phyloP scores from a whole-genome alignment of 1,140 invertebrate species.

The Bactericera cockerelli region DNA sequence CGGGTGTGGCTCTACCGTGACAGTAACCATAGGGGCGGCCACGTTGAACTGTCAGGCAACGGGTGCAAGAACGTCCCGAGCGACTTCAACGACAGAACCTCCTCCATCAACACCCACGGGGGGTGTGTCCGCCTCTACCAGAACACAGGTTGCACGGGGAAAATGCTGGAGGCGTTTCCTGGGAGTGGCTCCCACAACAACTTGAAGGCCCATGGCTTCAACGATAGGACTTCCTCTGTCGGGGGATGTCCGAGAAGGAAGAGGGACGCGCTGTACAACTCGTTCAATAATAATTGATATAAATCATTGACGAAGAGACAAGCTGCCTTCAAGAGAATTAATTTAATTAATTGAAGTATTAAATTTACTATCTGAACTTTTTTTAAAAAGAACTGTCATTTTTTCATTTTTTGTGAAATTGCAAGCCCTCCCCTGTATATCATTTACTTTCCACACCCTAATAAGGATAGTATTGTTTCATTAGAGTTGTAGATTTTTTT shows the following conservation, averaged over 20 bases:
- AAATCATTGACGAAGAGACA: no score
- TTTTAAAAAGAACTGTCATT: no score
- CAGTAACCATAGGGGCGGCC: background rate
- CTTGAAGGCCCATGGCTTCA: background rate
- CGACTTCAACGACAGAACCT: conserved; percentile 5
- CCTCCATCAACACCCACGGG: conserved; percentile 1
- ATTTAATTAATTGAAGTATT: no score
- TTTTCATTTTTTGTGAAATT: no score
- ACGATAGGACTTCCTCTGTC: background rate
- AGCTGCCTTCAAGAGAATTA: no score
- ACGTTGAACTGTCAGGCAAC: background rate
- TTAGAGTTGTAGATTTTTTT: no score
- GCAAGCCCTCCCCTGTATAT: no score
- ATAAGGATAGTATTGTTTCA: no score
- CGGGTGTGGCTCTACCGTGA: background rate
- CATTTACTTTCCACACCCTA: no score
- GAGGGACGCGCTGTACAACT: no score
- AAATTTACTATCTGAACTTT: no score
- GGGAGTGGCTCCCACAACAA: conserved; percentile 7
- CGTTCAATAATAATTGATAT: no score
- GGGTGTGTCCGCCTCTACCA: background rate
- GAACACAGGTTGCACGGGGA: background rate
- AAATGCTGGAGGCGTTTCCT: background rate
- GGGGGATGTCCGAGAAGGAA: background rate
- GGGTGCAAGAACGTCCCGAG: background rate